Evolutionary conservation across 2,797 vertebrate species (phyloP).

Genomic region (Vireo griseus): DNA sequence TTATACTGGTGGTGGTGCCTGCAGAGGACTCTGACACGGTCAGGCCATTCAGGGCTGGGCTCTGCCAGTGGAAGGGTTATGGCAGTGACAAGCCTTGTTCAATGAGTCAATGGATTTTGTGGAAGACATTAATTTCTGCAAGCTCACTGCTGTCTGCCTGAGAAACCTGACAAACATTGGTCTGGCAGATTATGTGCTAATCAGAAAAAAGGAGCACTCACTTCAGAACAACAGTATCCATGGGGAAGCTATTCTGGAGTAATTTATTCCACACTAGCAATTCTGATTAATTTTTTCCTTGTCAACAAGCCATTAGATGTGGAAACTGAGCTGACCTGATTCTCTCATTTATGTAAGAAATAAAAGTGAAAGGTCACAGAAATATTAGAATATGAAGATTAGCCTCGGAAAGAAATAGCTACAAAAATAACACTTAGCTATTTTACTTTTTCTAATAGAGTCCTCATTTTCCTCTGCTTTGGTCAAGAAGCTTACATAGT

Average conservation of each 20-base stretch:
- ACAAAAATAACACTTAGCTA: background rate
- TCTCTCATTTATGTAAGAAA: slow-evolving; percentile 12
- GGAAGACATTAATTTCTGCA: background rate
- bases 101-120: background rate
- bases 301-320: slow-evolving; percentile 1
- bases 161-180: background rate
- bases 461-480: background rate
- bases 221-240: background rate
- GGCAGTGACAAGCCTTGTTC: background rate
- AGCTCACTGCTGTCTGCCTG: background rate
- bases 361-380: background rate
- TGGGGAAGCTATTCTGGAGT: background rate
- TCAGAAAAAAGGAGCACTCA: background rate
- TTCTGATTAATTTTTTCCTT: slow-evolving; percentile 18
- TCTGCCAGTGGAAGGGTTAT: background rate
- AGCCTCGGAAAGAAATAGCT: background rate
- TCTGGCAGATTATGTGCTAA: background rate
- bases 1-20: background rate
- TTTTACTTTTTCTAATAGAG: background rate
- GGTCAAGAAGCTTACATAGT: background rate
- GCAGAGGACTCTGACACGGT: background rate
- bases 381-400: background rate
- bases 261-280: slow-evolving; percentile 15
- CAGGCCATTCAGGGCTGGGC: background rate
- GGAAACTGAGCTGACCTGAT: background rate